Evolutionary conservation across 2,113 vertebrate genomes (phyloP).

Genomic region (Amphiprion ocellaris): DNA sequence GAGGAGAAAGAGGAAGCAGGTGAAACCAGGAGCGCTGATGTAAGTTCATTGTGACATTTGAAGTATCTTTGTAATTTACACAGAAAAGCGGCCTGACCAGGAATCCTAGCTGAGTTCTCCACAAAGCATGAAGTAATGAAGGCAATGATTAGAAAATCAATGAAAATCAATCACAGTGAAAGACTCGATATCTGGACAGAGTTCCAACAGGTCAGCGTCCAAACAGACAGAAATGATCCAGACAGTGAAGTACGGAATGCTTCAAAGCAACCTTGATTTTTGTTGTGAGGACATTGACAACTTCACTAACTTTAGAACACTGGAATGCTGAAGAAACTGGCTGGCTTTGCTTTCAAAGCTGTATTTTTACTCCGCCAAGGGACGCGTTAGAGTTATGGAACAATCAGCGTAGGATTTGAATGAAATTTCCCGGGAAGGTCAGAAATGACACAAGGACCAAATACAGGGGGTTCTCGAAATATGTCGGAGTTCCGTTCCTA

Average conservation of each 20-base stretch:
- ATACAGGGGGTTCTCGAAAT: too few relatives aligned
- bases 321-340: too few relatives aligned
- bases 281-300: background rate
- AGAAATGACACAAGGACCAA: too few relatives aligned
- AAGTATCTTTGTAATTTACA: constrained; percentile 35
- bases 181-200: background rate
- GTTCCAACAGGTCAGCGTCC: constrained; percentile 3
- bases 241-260: background rate
- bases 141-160: constrained; percentile 59
- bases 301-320: too few relatives aligned
- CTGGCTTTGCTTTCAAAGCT: too few relatives aligned
- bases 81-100: background rate
- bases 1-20: background rate
- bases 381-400: too few relatives aligned
- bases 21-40: constrained; percentile 25
- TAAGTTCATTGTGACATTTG: constrained; percentile 2
- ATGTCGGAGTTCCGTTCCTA: too few relatives aligned
- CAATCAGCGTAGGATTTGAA: too few relatives aligned
- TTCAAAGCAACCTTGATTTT: background rate
- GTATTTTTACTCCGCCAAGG: too few relatives aligned
- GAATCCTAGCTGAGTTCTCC: background rate
- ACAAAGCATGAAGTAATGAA: constrained; percentile 52
- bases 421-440: too few relatives aligned
- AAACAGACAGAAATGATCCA: background rate
- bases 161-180: constrained; percentile 41